Percentiles rank a stretch among this genome's conserved stretches.
These are phyloP conservation scores for Leucoraja ocellata DNA, from an alignment of 2,797 vertebrate genomes.

Conservation along the genomic window DNA sequence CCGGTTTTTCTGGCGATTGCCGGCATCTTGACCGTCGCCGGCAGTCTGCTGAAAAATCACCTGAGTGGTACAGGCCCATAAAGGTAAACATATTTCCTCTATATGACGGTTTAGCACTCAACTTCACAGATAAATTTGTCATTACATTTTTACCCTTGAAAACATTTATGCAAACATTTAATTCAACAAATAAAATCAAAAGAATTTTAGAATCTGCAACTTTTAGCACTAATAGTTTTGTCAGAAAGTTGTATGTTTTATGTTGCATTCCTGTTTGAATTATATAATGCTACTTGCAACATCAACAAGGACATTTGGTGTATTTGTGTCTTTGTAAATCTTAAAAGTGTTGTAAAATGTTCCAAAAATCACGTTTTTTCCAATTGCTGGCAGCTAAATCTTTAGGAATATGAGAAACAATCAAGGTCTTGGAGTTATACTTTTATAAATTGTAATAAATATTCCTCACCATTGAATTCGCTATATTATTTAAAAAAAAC, in stretches of 20 bases:
- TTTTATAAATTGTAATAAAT: background rate
- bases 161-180: background rate
- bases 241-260: background rate
- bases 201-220: background rate
- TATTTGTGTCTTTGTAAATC: background rate
- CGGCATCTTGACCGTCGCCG: too few species aligned
- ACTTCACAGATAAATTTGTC: background rate
- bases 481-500: background rate
- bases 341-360: background rate
- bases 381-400: background rate
- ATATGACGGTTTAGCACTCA: background rate
- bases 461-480: background rate
- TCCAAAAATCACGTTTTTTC: background rate
- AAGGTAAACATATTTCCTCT: background rate
- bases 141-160: background rate
- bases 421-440: background rate
- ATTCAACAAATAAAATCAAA: background rate
- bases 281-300: background rate
- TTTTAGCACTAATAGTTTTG: background rate
- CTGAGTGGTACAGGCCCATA: too few species aligned
- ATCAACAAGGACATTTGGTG: background rate
- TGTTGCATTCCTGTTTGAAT: background rate
- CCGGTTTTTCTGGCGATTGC: too few species aligned
- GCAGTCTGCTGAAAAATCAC: too few species aligned
- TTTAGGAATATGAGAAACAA: background rate